These are phyloP conservation scores for Antechinus stuartii DNA, from an alignment of 2,113 vertebrate genomes.

Conservation along the genomic window DNA sequence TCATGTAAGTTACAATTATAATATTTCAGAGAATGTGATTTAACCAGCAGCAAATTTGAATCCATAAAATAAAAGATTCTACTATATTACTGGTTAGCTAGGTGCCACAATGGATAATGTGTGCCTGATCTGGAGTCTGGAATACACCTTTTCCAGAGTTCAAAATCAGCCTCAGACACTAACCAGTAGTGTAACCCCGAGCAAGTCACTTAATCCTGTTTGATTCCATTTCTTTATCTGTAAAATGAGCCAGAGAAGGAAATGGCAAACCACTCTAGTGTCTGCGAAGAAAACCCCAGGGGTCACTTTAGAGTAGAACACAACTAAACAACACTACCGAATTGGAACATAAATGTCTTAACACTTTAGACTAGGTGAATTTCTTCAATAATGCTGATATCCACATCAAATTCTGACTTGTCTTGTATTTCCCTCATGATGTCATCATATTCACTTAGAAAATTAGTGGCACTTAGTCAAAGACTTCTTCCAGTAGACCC, in stretches of 20 bases:
- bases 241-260: neutral
- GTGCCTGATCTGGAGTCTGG: neutral
- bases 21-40: neutral
- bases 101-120: neutral
- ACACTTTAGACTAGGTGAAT: neutral
- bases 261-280: neutral
- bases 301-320: neutral
- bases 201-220: neutral
- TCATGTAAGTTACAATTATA: neutral
- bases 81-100: neutral
- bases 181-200: too few relatives aligned
- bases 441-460: neutral
- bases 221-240: neutral
- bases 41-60: neutral
- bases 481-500: neutral
- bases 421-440: neutral
- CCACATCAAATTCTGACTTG: neutral
- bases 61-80: neutral
- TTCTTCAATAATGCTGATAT: neutral
- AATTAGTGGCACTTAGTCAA: neutral
- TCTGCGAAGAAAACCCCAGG: neutral
- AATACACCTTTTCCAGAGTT: neutral
- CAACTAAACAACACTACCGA: neutral
- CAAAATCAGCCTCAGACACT: neutral
- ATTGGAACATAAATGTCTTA: neutral